phyloP scores from a whole-genome alignment of 1,140 invertebrate species.

The Drosophila elegans region DNA sequence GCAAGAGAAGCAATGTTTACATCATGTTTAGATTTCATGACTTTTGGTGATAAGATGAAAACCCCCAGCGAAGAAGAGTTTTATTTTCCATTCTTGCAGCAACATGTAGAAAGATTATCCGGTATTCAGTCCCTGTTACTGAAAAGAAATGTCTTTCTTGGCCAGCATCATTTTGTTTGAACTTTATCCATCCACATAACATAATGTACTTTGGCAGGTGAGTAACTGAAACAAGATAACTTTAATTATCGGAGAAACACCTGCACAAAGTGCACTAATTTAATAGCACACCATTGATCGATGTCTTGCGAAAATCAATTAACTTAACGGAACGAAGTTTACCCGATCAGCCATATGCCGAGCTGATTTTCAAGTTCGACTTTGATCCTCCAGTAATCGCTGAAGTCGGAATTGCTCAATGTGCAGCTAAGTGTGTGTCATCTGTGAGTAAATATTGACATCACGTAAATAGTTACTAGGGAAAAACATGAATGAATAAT shows the following conservation, averaged over 20 bases:
- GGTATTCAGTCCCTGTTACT: too few species aligned
- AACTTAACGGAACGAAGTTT: conserved; percentile 7
- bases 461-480: conserved; percentile 9
- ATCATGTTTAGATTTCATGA: conserved; percentile 8
- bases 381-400: conserved; percentile 38
- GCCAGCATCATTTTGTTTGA: neutral
- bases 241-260: conserved; percentile 13
- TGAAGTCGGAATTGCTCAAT: conserved; percentile 35
- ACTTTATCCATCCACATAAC: conserved; percentile 4
- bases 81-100: neutral
- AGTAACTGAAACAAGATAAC: conserved; percentile 14
- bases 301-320: conserved; percentile 13
- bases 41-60: conserved; percentile 36
- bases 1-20: conserved; percentile 2
- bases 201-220: conserved; percentile 4
- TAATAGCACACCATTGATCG: conserved; percentile 1
- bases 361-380: conserved; percentile 23
- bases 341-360: conserved; percentile 1
- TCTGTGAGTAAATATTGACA: conserved; percentile 27
- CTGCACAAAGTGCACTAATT: conserved; percentile 29
- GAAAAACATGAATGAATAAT: conserved; percentile 37
- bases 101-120: neutral
- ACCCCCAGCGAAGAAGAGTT: conserved; percentile 9
- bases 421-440: conserved; percentile 33
- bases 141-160: too few species aligned